These are phyloP conservation scores for Drosophila flavopinicola DNA, from an alignment of 2,888 invertebrate genomes.

Conservation along the genomic window DNA sequence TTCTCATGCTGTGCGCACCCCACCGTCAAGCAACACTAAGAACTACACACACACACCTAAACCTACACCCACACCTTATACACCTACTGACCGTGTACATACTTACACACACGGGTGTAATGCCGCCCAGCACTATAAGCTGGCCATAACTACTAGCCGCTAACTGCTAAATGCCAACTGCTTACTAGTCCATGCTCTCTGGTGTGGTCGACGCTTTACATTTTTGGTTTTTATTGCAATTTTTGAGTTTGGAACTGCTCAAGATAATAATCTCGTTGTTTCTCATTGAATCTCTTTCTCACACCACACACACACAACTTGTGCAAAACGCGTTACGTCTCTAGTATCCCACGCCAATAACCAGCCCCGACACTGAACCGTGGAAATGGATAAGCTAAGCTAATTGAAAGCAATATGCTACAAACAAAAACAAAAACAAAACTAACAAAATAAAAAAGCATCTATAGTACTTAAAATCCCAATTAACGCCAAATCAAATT, in stretches of 20 bases:
- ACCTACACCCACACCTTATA: slow-evolving; percentile 10
- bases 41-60: slow-evolving; percentile 11
- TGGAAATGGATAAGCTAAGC: slow-evolving; percentile 91
- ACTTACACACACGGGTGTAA: slow-evolving; percentile 11
- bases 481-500: slow-evolving; percentile 26
- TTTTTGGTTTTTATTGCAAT: slow-evolving; percentile 10
- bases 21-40: slow-evolving; percentile 5
- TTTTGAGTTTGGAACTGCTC: slow-evolving; percentile 22
- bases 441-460: slow-evolving; percentile 21
- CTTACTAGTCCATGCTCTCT: slow-evolving; percentile 26
- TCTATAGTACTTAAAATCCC: slow-evolving; percentile 25
- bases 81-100: slow-evolving; percentile 23
- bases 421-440: slow-evolving; percentile 85
- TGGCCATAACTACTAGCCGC: slow-evolving; percentile 1
- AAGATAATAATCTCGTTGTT: slow-evolving; percentile 47
- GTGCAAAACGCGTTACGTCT: slow-evolving; percentile 60
- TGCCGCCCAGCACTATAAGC: slow-evolving; percentile 22
- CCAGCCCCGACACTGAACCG: slow-evolving; percentile 94
- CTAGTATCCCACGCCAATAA: slow-evolving; percentile 94
- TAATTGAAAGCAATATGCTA: slow-evolving; percentile 68
- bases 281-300: slow-evolving; percentile 62
- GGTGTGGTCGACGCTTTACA: slow-evolving; percentile 32
- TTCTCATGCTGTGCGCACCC: slow-evolving; percentile 25
- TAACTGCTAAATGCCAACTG: slow-evolving; percentile 22
- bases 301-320: slow-evolving; percentile 26